Percentiles rank a stretch among this genome's conserved stretches.
These are phyloP conservation scores for Elgonia sp. DNA, from an alignment of 2,888 invertebrate genomes.

Conservation along the genomic window DNA sequence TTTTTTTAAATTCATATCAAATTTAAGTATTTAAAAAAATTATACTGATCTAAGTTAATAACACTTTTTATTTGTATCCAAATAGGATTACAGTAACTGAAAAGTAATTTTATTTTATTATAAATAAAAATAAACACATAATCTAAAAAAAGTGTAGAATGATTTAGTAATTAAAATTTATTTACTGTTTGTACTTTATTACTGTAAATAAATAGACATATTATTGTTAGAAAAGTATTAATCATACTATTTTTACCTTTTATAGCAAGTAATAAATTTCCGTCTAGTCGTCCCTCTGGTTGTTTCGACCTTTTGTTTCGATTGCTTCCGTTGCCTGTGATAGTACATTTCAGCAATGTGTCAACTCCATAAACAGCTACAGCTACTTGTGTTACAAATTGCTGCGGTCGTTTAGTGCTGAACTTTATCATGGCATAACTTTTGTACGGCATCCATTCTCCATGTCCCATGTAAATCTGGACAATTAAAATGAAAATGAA, in stretches of 20 bases:
- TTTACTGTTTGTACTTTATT: too few relatives aligned
- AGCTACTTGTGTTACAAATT: conserved; percentile 64
- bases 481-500: not conserved
- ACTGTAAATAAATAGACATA: too few relatives aligned
- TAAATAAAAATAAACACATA: too few relatives aligned
- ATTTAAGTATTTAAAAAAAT: too few relatives aligned
- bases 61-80: too few relatives aligned
- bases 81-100: too few relatives aligned
- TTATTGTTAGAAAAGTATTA: too few relatives aligned
- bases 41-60: too few relatives aligned
- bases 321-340: conserved; percentile 67
- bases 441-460: conserved; percentile 72
- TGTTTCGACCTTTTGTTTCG: conserved; percentile 65
- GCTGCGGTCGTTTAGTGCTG: conserved; percentile 59
- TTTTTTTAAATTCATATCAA: too few relatives aligned
- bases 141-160: too few relatives aligned
- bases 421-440: conserved; percentile 69
- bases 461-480: conserved; percentile 70
- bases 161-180: too few relatives aligned
- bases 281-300: conserved; percentile 62
- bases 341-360: conserved; percentile 64
- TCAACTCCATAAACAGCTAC: conserved; percentile 69
- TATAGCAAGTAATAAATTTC: conserved; percentile 62
- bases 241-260: conserved; percentile 53
- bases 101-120: too few relatives aligned